Percentiles rank a stretch among this genome's conserved stretches.
These are phyloP conservation scores for Hemaris fuciformis DNA, from an alignment of 2,888 invertebrate species.

Conservation along the genomic window DNA sequence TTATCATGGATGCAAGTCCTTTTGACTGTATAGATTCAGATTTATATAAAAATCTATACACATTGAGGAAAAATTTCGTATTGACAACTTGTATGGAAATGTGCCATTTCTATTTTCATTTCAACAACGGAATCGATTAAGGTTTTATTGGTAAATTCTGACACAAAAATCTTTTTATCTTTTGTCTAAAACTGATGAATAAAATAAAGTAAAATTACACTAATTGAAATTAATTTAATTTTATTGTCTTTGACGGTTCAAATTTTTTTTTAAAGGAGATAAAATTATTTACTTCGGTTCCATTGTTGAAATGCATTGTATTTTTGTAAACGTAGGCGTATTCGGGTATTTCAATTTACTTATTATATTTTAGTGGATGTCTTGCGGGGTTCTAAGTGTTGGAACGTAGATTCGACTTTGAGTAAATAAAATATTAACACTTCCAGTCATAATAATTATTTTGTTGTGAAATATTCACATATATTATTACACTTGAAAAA, in stretches of 20 bases:
- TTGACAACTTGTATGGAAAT: background rate
- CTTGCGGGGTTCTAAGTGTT: background rate
- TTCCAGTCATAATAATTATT: background rate
- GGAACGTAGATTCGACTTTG: background rate
- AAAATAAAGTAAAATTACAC: too few species aligned
- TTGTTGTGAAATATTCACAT: too few species aligned
- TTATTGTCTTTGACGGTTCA: background rate
- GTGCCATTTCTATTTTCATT: background rate
- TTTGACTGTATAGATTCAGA: background rate
- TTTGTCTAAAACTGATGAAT: too few species aligned
- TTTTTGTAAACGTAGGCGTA: slow-evolving; percentile 21
- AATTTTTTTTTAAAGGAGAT: background rate
- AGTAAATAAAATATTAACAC: background rate
- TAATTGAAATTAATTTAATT: too few species aligned
- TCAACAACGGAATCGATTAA: background rate
- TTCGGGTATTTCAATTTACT: slow-evolving; percentile 29
- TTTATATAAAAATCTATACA: background rate
- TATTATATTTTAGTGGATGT: slow-evolving; percentile 16
- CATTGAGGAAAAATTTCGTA: background rate
- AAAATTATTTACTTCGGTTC: background rate
- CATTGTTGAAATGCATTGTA: slow-evolving; percentile 10
- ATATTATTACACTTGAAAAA: background rate
- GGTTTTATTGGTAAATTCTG: too few species aligned
- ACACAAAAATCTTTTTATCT: too few species aligned
- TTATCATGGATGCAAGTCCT: background rate